Base-by-base conservation (phyloP, 2,888 invertebrate genomes). In the Cantharis flavilabris region DNA sequence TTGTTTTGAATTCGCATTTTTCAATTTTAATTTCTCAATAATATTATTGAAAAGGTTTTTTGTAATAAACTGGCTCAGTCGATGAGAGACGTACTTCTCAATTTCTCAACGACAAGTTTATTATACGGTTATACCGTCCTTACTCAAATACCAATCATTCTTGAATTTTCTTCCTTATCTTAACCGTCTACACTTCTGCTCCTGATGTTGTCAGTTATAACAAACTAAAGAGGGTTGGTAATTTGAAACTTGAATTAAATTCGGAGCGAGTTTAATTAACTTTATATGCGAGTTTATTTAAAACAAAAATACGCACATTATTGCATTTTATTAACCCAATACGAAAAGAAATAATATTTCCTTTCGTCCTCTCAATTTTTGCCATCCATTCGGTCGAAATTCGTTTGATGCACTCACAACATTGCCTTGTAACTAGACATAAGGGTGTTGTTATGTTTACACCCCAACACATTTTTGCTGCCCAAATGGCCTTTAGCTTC, bases 381-480 rank as follows among this genome's bases (percentile, higher is more conserved):
- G 71, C 20, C 26, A 69, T 73, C 65, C 72, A 67, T 76, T 76
- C 23, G 71, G 76, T 30, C 62, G 64, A 76, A 69, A 73, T 73
- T 76, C 76, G 72, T 69, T 9, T 30, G 65, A 67, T 70, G 26
- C 62, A 69, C 71, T 64, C 69, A 74, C 49, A 20, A 26, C 67
- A 69, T 62, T 67, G 67, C 14, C 73, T 62, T 71, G 71, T 77
- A 77, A 77, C 74, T 74, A 71, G 74, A 69, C 77, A 63, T 77
- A 77, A 77, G 77, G 77, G 77, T 74, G 71, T 71, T 77, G 71
- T 77, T 77, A 74, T 74, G 74, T 77, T 73, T 49, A 69, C 77
- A 74, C 77, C 77, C 76, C 74, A 69, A 77, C 65, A 69, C 73
- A 69, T 62, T 72, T 67, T 77, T 69, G 63, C 23, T 77, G 67